Evolutionary conservation across 2,797 vertebrate genomes (phyloP), one percentile per base, ranked within the genome.

Genomic region (Rhodeus uyekii): DNA sequence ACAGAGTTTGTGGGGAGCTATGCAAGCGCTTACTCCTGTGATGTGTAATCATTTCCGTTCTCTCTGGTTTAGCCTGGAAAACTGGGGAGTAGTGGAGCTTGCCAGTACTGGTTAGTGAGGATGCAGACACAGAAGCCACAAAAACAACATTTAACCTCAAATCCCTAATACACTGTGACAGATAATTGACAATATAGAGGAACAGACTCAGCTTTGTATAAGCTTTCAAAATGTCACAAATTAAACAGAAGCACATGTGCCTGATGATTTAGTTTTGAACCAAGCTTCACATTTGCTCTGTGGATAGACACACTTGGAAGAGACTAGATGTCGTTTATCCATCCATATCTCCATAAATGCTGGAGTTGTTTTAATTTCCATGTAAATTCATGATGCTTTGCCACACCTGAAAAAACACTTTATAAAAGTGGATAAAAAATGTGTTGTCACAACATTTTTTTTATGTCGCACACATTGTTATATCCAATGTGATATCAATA

Each of bases 21-120:
- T 82, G 83, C 63, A 78, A 86, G 74, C 76, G 74, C 68, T 86
- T 65, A 85, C 38, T 76, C 73, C 42, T 77, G 63, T 84, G 79
- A 61, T 73, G 55, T 86, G 76, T 84, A 84, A 86, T 86, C 39
- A 39, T 82, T 86, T 86, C 68, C 83, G 72, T 77, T 86, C 80
- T 55, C 34, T 77, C 72, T 58, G 83, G 64, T 64, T 64, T 80
- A 71, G 79, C 78, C 38, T 76, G 65, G 72, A 73, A 76, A 27
- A 53, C 68, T 81, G 77, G 78, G 76, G 76, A 80, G 50, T 39
- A 46, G 55, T 55, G 18, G 65, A 81, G 29, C 61, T 27, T 53
- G 63, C 39, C 65, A 80, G 58, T 68, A 46, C 27, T 80, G 65
- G 73, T 27, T 42, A 39, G 27, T n/a, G 60, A 63, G 46, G 13